Evolutionary conservation across 2,797 vertebrate genomes (phyloP).

Genomic region (Phoebastria nigripes): DNA sequence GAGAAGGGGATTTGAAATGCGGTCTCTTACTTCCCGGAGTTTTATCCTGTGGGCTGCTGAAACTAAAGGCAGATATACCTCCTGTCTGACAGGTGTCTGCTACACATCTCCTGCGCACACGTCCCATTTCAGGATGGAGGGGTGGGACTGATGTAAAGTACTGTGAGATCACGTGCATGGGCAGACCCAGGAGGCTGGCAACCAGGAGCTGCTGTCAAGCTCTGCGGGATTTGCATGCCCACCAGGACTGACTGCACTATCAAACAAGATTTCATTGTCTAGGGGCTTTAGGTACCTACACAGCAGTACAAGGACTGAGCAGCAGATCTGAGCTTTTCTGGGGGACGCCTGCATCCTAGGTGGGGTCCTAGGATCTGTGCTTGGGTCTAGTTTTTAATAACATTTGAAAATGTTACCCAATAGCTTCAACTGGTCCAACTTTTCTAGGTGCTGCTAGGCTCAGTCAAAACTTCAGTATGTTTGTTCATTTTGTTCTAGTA

Average conservation of each 20-base stretch:
- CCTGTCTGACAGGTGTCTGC: neutral
- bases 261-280: neutral
- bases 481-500: neutral
- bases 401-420: neutral
- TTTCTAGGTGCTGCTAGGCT: neutral
- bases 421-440: neutral
- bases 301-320: neutral
- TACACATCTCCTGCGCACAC: fast-evolving
- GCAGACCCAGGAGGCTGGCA: neutral
- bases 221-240: neutral
- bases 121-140: neutral
- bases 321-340: neutral
- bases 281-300: neutral
- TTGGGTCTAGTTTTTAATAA: neutral
- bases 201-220: neutral
- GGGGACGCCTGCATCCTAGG: fast-evolving
- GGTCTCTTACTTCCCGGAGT: neutral
- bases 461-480: neutral
- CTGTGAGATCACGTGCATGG: fast-evolving
- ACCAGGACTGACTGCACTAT: neutral
- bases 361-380: neutral
- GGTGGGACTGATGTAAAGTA: neutral
- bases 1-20: neutral
- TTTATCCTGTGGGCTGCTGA: neutral
- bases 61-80: neutral